Evolutionary conservation across 2,797 vertebrate species (phyloP).

Genomic region (Sebastes oblongus): DNA sequence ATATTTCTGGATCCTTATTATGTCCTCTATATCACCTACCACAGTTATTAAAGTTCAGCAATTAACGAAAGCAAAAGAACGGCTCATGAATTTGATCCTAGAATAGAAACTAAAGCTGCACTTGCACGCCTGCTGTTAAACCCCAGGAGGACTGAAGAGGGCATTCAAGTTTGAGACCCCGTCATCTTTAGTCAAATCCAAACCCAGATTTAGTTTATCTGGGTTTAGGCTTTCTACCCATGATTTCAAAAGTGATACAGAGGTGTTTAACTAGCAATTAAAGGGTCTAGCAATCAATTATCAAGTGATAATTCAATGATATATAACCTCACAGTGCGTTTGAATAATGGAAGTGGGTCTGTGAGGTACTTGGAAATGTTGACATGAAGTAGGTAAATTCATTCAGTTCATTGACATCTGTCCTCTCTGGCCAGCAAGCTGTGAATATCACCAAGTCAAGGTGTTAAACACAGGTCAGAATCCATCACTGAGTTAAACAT

Average conservation of each 20-base stretch:
- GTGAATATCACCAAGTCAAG: slow-evolving; percentile 18
- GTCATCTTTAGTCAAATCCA: not conserved
- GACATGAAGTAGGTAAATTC: not conserved
- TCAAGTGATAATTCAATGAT: not conserved
- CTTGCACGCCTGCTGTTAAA: not conserved
- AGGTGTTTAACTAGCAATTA: not conserved
- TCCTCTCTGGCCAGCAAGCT: slow-evolving; percentile 49
- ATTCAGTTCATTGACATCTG: slow-evolving; percentile 55
- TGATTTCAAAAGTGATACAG: not conserved
- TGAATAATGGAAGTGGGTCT: not conserved
- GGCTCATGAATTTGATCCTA: no score
- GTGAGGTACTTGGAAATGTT: not conserved
- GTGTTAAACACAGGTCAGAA: slow-evolving; percentile 12
- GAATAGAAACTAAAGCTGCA: not conserved
- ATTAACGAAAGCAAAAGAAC: not conserved
- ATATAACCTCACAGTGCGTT: not conserved
- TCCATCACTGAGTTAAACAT: not conserved
- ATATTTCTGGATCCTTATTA: no score
- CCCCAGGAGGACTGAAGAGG: not conserved
- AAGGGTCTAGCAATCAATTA: not conserved
- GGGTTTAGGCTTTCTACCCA: not conserved
- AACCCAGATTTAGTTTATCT: not conserved
- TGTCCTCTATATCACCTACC: no score
- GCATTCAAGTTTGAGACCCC: not conserved
- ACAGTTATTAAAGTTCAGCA: not conserved